phyloP scores from a whole-genome alignment of 2,888 invertebrate species.

The Fragum fragum region DNA sequence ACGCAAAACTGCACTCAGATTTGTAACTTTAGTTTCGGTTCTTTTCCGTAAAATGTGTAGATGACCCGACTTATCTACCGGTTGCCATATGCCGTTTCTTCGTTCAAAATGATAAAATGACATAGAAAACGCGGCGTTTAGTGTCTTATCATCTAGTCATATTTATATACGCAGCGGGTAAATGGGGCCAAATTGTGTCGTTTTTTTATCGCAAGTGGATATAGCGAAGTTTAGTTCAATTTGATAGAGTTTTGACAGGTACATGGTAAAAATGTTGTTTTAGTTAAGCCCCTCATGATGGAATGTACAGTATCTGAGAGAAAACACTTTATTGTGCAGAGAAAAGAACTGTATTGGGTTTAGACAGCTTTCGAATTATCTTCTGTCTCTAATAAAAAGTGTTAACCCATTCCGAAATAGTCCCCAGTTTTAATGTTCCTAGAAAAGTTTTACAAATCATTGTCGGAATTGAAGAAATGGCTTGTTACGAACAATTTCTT shows the following conservation, averaged over 20 bases:
- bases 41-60: constrained; percentile 38
- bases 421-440: too few species aligned
- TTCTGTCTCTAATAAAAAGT: too few species aligned
- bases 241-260: constrained; percentile 59
- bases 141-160: constrained; percentile 47
- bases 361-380: too few species aligned
- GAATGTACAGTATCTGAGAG: neutral
- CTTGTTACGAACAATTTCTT: too few species aligned
- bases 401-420: too few species aligned
- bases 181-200: constrained; percentile 55
- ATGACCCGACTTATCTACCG: constrained; percentile 45
- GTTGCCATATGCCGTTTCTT: constrained; percentile 51
- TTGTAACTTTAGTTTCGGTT: constrained; percentile 47
- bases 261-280: constrained; percentile 31
- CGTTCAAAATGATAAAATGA: constrained; percentile 37
- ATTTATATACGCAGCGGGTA: constrained; percentile 57
- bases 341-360: too few species aligned
- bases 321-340: neutral
- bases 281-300: neutral
- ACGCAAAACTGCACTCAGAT: constrained; percentile 54
- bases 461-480: too few species aligned
- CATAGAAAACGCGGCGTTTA: constrained; percentile 45
- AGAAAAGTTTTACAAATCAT: too few species aligned
- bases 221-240: constrained; percentile 15
- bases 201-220: constrained; percentile 36